Evolutionary conservation across 2,797 vertebrate species (phyloP).

Genomic region (Hapalemur alaotrensis): DNA sequence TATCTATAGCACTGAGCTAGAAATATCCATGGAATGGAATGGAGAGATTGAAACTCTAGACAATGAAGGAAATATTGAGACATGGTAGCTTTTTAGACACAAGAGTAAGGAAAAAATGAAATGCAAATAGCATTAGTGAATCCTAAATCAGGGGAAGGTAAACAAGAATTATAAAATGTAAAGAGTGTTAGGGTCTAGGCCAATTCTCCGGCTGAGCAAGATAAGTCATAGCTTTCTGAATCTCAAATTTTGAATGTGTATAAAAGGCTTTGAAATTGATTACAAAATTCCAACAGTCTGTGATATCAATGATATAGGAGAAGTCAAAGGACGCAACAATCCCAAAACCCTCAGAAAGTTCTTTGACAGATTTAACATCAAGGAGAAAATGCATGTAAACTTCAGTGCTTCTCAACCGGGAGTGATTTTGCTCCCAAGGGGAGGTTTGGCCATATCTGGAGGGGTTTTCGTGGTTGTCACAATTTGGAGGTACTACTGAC

Average conservation of each 20-base stretch:
- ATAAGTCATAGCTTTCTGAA: neutral
- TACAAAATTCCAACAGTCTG: neutral
- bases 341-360: neutral
- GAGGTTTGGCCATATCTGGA: neutral
- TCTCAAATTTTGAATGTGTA: slow-evolving; percentile 6
- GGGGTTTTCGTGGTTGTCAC: neutral
- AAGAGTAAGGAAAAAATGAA: slow-evolving; percentile 18
- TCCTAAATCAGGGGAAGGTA: neutral
- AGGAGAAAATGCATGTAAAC: neutral
- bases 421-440: neutral
- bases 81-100: neutral
- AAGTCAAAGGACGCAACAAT: neutral
- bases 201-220: neutral
- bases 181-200: neutral
- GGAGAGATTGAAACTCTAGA: neutral
- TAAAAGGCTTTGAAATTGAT: neutral
- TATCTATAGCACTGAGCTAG: neutral
- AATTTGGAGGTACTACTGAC: neutral
- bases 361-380: neutral
- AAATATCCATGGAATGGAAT: neutral
- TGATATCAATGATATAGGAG: neutral
- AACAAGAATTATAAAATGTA: neutral
- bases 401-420: neutral
- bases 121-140: neutral
- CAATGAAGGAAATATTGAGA: neutral